Evolutionary conservation across 2,113 vertebrate species (phyloP).

Genomic region (Epinephelus fuscoguttatus): DNA sequence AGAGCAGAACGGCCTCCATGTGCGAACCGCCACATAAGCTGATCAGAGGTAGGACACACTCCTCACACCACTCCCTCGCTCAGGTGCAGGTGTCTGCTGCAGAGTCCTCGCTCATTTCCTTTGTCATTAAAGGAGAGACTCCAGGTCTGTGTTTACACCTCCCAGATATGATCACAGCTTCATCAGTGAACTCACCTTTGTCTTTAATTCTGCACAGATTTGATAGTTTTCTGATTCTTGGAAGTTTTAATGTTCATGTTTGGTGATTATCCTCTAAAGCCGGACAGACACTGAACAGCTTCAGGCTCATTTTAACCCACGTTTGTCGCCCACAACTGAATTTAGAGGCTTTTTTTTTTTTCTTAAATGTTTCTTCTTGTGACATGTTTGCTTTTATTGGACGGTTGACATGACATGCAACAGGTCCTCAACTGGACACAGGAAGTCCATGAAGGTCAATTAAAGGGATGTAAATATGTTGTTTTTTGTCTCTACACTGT

Average conservation of each 20-base stretch:
- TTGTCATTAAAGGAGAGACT: background rate
- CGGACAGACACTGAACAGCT: background rate
- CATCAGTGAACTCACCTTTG: background rate
- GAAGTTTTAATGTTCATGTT: background rate
- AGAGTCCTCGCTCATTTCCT: background rate
- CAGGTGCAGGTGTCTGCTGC: background rate
- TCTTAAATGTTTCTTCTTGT: too few species aligned
- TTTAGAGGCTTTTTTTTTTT: background rate
- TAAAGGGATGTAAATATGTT: background rate
- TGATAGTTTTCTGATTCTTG: background rate
- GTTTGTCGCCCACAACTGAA: background rate
- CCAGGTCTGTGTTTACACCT: background rate
- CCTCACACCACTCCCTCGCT: slow-evolving; percentile 19
- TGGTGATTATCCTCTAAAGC: background rate
- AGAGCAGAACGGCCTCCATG: slow-evolving; percentile 67
- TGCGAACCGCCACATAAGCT: slow-evolving; percentile 60
- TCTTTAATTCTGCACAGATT: background rate
- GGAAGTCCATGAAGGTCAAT: background rate
- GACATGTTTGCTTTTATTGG: background rate
- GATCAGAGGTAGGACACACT: slow-evolving; percentile 66
- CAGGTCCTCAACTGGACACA: background rate
- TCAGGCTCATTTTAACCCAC: background rate
- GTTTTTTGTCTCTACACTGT: background rate
- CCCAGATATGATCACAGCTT: background rate
- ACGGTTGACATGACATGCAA: background rate